phyloP scores from a whole-genome alignment of 2,888 invertebrate species.

The Ditylenchus weischeri region DNA sequence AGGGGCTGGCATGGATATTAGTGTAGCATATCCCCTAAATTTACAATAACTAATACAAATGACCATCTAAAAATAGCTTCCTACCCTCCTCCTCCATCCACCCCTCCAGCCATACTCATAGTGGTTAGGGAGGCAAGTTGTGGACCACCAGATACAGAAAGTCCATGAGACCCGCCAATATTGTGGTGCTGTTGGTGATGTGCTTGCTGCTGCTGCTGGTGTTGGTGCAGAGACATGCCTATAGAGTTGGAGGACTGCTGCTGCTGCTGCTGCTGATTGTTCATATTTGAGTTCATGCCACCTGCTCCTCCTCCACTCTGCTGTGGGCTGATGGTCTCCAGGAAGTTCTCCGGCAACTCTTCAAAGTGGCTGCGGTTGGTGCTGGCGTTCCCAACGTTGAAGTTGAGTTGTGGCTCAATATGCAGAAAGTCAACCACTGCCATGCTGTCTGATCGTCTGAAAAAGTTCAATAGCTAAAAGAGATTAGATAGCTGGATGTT shows the following conservation, averaged over 20 bases:
- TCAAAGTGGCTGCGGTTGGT: constrained; percentile 40
- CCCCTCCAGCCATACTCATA: constrained; percentile 37
- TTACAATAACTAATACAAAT: not conserved
- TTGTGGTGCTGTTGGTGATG: constrained; percentile 13
- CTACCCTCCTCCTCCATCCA: not conserved
- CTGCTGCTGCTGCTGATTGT: constrained; percentile 10
- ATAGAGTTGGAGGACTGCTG: not conserved
- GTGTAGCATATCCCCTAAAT: constrained; percentile 29
- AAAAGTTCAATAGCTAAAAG: constrained; percentile 7
- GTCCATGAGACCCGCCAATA: constrained; percentile 22
- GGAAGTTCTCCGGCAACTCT: constrained; percentile 57
- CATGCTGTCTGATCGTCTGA: constrained; percentile 19
- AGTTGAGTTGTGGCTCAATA: constrained; percentile 46
- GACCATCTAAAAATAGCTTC: no score
- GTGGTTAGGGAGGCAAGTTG: constrained; percentile 47
- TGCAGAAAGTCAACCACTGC: constrained; percentile 36
- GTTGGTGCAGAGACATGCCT: constrained; percentile 13
- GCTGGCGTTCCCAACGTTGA: constrained; percentile 13
- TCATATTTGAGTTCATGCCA: not conserved
- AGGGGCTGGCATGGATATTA: constrained; percentile 31
- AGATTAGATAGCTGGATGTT: not conserved
- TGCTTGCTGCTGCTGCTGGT: constrained; percentile 11
- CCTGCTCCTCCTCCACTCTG: constrained; percentile 24
- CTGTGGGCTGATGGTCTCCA: constrained; percentile 54
- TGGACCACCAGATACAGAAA: constrained; percentile 27